Percentiles rank a stretch among this genome's conserved stretches.
Evolutionary conservation across 2,797 vertebrate species (phyloP).

Genomic region (Sebastes steindachneri): DNA sequence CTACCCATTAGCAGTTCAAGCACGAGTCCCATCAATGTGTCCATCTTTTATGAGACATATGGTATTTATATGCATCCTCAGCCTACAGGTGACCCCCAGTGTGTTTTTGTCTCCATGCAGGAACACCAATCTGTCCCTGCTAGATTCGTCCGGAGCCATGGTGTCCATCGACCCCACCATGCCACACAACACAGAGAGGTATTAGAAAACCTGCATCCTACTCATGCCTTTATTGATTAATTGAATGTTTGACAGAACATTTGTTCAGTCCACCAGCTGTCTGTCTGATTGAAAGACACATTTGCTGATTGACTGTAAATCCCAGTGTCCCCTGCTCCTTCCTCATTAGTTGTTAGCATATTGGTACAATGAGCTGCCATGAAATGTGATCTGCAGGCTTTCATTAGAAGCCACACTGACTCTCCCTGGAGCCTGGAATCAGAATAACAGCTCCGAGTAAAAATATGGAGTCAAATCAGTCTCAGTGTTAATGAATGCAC

Average conservation of each 20-base stretch:
- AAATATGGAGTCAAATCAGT: no score
- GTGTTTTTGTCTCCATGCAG: constrained; percentile 72
- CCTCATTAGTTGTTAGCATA: not conserved
- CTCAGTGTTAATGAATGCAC: no score
- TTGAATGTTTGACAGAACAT: not conserved
- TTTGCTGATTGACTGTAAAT: constrained; percentile 18
- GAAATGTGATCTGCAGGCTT: not conserved
- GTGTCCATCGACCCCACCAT: constrained; percentile 95
- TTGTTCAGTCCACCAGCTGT: not conserved
- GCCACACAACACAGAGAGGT: constrained; percentile 93
- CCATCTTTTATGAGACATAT: not conserved
- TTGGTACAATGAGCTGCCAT: not conserved
- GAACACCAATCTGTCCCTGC: constrained; percentile 90
- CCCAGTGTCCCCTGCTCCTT: not conserved
- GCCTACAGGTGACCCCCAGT: not conserved
- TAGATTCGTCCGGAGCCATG: constrained; percentile 90
- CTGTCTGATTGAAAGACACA: not conserved
- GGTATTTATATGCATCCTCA: not conserved
- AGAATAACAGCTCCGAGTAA: not conserved
- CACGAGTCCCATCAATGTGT: not conserved
- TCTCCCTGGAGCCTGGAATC: not conserved
- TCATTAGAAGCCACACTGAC: not conserved
- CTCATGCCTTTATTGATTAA: not conserved
- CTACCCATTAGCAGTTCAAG: not conserved
- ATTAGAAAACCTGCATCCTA: not conserved